phyloP scores from a whole-genome alignment of 2,888 invertebrate species.

The Pandemis cinnamomeana region DNA sequence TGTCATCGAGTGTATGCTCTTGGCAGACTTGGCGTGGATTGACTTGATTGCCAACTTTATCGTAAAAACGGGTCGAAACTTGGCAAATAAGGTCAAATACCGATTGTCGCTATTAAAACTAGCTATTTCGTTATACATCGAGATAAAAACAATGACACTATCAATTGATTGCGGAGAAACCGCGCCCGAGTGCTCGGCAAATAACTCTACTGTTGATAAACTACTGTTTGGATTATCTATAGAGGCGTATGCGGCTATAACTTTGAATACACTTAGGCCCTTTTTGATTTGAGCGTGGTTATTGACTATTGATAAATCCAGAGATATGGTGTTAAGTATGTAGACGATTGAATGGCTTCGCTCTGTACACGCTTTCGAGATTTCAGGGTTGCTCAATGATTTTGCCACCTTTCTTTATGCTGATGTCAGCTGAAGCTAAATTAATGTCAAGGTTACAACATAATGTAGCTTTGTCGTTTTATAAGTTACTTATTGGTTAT shows the following conservation, averaged over 20 bases:
- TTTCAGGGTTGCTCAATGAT: not conserved
- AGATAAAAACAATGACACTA: slow-evolving; percentile 20
- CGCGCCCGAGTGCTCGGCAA: not conserved
- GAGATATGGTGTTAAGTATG: slow-evolving; percentile 5
- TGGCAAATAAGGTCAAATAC: not conserved
- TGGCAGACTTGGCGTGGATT: too few relatives aligned
- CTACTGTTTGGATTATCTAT: not conserved
- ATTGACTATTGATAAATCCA: not conserved
- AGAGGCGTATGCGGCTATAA: not conserved
- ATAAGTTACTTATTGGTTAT: too few relatives aligned
- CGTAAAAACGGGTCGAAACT: not conserved
- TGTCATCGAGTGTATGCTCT: too few relatives aligned
- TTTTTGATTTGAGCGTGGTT: not conserved
- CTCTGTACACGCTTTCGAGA: not conserved
- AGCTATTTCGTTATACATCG: not conserved
- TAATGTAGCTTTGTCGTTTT: too few relatives aligned
- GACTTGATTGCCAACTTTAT: not conserved
- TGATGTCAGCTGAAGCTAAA: too few relatives aligned
- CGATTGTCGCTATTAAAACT: not conserved
- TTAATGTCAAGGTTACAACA: too few relatives aligned
- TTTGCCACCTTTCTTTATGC: too few relatives aligned
- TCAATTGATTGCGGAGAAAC: slow-evolving; percentile 14
- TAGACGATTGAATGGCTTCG: not conserved
- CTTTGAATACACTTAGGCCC: not conserved
- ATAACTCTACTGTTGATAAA: slow-evolving; percentile 9